Evolutionary conservation across 2,797 vertebrate species (phyloP).

Genomic region (Novumbra hubbsi): DNA sequence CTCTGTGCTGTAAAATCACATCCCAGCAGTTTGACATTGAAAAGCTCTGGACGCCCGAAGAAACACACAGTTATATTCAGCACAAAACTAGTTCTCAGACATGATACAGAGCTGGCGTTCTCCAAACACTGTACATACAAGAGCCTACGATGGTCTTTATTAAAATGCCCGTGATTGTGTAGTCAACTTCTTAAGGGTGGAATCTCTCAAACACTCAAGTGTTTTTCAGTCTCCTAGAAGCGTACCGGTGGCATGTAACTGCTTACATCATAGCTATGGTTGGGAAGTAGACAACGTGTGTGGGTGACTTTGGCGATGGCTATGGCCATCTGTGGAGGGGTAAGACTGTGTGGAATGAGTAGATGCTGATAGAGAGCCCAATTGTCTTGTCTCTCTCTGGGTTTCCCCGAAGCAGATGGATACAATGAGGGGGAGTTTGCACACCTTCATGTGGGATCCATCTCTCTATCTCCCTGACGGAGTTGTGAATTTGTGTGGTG

Average conservation of each 20-base stretch:
- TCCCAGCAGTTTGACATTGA: constrained; percentile 10
- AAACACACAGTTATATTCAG: constrained; percentile 6
- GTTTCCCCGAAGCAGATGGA: constrained; percentile 11
- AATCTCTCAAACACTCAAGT: not conserved
- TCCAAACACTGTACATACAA: not conserved
- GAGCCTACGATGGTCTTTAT: not conserved
- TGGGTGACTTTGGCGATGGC: not conserved
- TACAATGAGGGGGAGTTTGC: not conserved
- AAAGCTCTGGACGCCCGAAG: not conserved
- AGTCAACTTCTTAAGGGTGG: not conserved
- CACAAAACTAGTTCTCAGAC: not conserved
- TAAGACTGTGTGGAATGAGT: not conserved
- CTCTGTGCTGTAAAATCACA: not conserved
- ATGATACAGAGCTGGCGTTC: not conserved
- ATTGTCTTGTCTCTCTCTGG: not conserved
- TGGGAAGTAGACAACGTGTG: not conserved
- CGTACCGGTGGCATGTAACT: not conserved
- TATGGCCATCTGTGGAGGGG: not conserved
- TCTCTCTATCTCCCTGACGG: constrained; percentile 12
- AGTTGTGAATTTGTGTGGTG: constrained; percentile 11
- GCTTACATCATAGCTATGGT: not conserved
- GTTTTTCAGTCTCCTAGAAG: not conserved
- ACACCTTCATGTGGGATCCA: constrained; percentile 8
- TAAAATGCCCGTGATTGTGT: not conserved
- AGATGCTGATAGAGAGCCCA: not conserved